Evolutionary conservation across 2,888 invertebrate genomes (phyloP).

Genomic region (Oscheius sp.): DNA sequence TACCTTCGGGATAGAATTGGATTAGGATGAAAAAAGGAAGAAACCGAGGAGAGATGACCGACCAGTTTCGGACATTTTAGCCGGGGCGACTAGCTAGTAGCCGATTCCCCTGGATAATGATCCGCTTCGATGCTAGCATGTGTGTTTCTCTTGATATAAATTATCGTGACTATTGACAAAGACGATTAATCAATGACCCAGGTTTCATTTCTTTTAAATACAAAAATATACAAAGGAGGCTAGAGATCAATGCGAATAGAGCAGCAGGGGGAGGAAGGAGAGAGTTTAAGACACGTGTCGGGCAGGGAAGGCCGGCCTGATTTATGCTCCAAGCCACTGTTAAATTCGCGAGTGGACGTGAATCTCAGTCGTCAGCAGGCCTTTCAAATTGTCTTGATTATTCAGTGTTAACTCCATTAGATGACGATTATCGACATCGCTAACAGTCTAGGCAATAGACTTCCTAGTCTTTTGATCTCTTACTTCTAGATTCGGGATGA

Average conservation of each 20-base stretch:
- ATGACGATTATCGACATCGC: slow-evolving; percentile 15
- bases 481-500: not conserved
- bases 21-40: not conserved
- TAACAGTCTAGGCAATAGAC: not conserved
- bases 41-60: not conserved
- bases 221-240: slow-evolving; percentile 1
- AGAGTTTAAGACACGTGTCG: slow-evolving; percentile 26
- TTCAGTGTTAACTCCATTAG: slow-evolving; percentile 1
- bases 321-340: not conserved
- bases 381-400: slow-evolving; percentile 1
- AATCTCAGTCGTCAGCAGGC: slow-evolving; percentile 15
- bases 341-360: slow-evolving; percentile 14
- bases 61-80: not conserved
- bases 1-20: slow-evolving; percentile 6
- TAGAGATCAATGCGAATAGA: slow-evolving; percentile 4
- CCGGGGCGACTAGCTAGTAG: not conserved
- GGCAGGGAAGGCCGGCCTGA: slow-evolving; percentile 6
- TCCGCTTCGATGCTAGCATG: no score
- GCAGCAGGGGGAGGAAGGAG: not conserved
- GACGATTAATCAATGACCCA: not conserved
- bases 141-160: not conserved
- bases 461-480: not conserved
- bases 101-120: no score
- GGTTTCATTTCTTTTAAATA: not conserved
- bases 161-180: not conserved